A percentile compares a stretch with the other conserved stretches of the same genome.
Evolutionary conservation across 2,888 invertebrate genomes (phyloP).

Genomic region (Toxonevra muliebris): DNA sequence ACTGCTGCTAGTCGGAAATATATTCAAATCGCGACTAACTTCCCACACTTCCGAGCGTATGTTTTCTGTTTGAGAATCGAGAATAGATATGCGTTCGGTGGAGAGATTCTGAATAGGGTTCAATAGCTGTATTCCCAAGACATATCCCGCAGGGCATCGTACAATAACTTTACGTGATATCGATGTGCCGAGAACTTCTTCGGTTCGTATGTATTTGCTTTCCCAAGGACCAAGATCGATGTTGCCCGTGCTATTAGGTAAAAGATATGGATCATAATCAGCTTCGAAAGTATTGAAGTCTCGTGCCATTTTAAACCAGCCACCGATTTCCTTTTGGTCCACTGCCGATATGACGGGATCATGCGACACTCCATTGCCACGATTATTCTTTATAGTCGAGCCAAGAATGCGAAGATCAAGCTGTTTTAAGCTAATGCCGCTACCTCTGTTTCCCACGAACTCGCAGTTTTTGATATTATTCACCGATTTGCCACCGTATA

Average conservation of each 20-base stretch:
- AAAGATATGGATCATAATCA: constrained; percentile 76
- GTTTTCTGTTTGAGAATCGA: constrained; percentile 78
- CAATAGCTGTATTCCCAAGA: constrained; percentile 87
- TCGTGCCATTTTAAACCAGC: constrained; percentile 84
- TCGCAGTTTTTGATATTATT: constrained; percentile 86
- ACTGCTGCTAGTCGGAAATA: constrained; percentile 89
- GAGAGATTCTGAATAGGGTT: constrained; percentile 91
- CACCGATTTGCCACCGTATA: constrained; percentile 84
- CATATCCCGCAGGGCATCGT: constrained; percentile 81
- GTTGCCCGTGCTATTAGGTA: constrained; percentile 72
- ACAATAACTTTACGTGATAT: constrained; percentile 71
- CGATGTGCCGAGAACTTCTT: constrained; percentile 70
- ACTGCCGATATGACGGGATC: constrained; percentile 85
- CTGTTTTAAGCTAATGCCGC: constrained; percentile 90
- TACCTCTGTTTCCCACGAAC: constrained; percentile 84
- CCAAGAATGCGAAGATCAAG: constrained; percentile 83
- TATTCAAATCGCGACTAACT: constrained; percentile 82
- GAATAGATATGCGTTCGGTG: constrained; percentile 82
- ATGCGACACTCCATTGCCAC: constrained; percentile 88
- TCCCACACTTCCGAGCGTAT: constrained; percentile 77
- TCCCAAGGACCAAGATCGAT: constrained; percentile 76
- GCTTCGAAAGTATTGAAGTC: constrained; percentile 75
- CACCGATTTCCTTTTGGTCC: constrained; percentile 90
- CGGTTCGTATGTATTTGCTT: constrained; percentile 82
- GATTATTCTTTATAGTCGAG: constrained; percentile 83